Evolutionary conservation across 2,113 vertebrate genomes (phyloP), one percentile per base, ranked within the genome.

Genomic region (Theristicus caerulescens): DNA sequence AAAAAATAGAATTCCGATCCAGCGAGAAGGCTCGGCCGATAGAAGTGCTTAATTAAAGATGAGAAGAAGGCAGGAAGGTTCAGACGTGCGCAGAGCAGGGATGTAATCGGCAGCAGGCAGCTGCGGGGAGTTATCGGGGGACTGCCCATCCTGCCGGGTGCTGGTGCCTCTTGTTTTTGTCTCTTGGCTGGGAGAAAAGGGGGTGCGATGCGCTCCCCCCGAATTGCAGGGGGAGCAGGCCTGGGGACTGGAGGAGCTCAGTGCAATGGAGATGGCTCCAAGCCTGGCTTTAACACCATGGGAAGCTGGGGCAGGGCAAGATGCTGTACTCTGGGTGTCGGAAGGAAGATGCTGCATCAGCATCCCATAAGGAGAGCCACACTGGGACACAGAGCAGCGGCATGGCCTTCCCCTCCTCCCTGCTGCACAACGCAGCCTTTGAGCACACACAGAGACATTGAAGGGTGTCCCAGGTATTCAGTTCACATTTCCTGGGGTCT

Each of bases 31-130:
- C 71, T 79, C 19, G 22, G 76, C 84, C 13, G 17, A 62, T 46
- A 40, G 82, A 96, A 85, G 57, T 64, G 71, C 91, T 95, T 91
- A 94, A 96, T 95, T 95, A 97, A 95, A 95, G 95, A 93, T 89
- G 84, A 96, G 90, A 87, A 86, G 87, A 27, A 16, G 31, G 36
- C 82, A 42, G 82, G 64, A 38, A 96, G 67, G 91, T 95, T 90
- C 78, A 82, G 78, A 42, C 1, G 5, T 10, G 71, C 0, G 1
- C 76, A 57, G 91, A 82, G 81, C 58, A 4, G 77, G 86, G 71
- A 86, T 1, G 1, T 6, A 51, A 71, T 7, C 0, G 2, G 52
- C 3, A 5, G 51, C 61, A 70, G 65, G 72, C 49, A 73, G 92
- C 79, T 70, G 83, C 27, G 2, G 52, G 40, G 61, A 52, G 55